Evolutionary conservation across 2,888 invertebrate genomes (phyloP).

Genomic region (Microplitis deprimator): DNA sequence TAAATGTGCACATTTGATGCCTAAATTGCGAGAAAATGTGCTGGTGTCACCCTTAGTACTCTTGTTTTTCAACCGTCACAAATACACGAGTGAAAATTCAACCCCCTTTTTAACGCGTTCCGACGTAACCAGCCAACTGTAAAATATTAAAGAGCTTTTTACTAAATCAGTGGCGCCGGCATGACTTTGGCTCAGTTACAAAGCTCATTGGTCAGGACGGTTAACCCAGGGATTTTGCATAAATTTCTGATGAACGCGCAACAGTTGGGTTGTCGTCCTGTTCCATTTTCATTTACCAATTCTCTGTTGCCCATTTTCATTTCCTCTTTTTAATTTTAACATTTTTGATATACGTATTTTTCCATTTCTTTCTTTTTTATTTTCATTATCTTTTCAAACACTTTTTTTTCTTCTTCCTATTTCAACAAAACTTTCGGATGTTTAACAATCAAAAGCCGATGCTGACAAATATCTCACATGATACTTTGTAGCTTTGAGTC

Average conservation of each 20-base stretch:
- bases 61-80: conserved; percentile 14
- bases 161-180: conserved; percentile 54
- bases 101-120: conserved; percentile 19
- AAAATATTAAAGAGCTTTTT: conserved; percentile 60
- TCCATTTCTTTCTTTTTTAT: neutral
- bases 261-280: conserved; percentile 61
- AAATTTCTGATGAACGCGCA: conserved; percentile 68
- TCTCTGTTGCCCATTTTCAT: conserved; percentile 53
- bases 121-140: conserved; percentile 41
- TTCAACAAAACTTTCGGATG: no score
- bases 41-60: conserved; percentile 11
- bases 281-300: conserved; percentile 57
- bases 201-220: conserved; percentile 63
- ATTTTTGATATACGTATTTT: neutral
- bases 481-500: neutral
- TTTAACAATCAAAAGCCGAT: no score
- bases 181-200: conserved; percentile 57
- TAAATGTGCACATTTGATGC: conserved; percentile 12
- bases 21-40: conserved; percentile 23
- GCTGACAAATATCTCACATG: no score
- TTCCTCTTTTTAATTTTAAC: conserved; percentile 42
- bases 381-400: neutral
- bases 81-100: neutral
- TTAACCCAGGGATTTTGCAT: conserved; percentile 63
- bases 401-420: no score